phyloP scores from a whole-genome alignment of 2,888 invertebrate species.

The Chymomyza caudatula region DNA sequence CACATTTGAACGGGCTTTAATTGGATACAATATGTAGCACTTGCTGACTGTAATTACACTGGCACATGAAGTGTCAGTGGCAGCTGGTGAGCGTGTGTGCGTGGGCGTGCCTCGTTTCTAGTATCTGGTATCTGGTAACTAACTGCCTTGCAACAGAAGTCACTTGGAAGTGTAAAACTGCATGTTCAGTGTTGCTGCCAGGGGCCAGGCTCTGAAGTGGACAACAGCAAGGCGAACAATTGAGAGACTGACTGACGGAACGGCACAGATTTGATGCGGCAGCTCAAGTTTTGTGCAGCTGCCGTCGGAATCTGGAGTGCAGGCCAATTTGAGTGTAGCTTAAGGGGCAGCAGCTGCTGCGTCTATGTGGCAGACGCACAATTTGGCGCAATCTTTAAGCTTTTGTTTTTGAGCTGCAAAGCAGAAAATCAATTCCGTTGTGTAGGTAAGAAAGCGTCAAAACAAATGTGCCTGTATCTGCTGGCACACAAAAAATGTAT shows the following conservation, averaged over 20 bases:
- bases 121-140: background rate
- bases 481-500: constrained; percentile 38
- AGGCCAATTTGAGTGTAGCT: constrained; percentile 45
- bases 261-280: constrained; percentile 58
- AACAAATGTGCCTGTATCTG: constrained; percentile 25
- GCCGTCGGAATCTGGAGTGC: constrained; percentile 32
- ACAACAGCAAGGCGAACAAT: constrained; percentile 32
- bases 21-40: constrained; percentile 3
- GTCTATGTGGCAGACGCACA: too few species aligned
- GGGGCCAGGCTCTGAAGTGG: background rate
- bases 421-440: background rate
- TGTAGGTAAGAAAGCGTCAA: background rate
- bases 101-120: background rate
- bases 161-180: background rate
- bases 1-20: background rate
- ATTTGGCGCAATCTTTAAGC: background rate
- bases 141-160: background rate
- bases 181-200: background rate
- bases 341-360: background rate
- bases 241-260: constrained; percentile 37
- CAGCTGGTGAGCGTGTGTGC: background rate
- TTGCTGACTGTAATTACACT: constrained; percentile 11
- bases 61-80: constrained; percentile 13
- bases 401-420: background rate
- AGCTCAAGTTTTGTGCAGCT: constrained; percentile 40